Evolutionary conservation across 2,888 invertebrate species (phyloP), one percentile per base, ranked within the genome.

Genomic region (Torymus auratus): DNA sequence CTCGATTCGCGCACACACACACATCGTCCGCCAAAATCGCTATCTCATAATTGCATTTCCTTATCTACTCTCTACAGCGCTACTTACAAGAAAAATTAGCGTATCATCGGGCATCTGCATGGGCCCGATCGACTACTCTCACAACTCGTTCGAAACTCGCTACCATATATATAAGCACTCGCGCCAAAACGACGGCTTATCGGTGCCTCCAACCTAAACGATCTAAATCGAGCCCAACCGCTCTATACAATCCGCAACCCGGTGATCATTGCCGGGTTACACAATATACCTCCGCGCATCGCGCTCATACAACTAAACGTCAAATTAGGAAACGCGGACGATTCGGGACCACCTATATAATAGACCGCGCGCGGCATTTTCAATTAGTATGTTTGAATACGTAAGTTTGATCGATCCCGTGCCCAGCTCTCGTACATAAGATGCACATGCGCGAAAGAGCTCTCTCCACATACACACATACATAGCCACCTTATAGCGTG

Each of bases 351-450:
- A 12, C 41, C 61, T 62, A 41, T 70, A 41, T 41, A 41, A 41
- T 41, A 41, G 41, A 10, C 7, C 7, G 41, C 41, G 61, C 65
- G 41, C 65, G 68, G 75, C 56, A 74, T 78, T 78, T 78, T 82
- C 75, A 78, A 78, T 74, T 81, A 75, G 73, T 68, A 67, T 23
- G 55, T 75, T 65, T 60, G 64, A 52, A 69, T 64, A 58, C 60
- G 58, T 41, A 74, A 75, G 82, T 82, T 82, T 82, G 78, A 78
- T 82, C 82, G 82, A 82, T 82, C 78, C 55, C 53, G 53, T 41
- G 41, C 7, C 0, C 7, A 28, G 5, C 3, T 5, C 3, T 5
- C 11, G 23, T 4, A 28, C 11, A 58, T 62, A 65, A 56, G 53
- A n/a, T 17, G 12, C 61, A 20, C 12, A 12, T 11, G 70, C 14